Conservation (phyloP, 92 coral and sea anemone genomes). For the Actinostola sp. region DNA sequence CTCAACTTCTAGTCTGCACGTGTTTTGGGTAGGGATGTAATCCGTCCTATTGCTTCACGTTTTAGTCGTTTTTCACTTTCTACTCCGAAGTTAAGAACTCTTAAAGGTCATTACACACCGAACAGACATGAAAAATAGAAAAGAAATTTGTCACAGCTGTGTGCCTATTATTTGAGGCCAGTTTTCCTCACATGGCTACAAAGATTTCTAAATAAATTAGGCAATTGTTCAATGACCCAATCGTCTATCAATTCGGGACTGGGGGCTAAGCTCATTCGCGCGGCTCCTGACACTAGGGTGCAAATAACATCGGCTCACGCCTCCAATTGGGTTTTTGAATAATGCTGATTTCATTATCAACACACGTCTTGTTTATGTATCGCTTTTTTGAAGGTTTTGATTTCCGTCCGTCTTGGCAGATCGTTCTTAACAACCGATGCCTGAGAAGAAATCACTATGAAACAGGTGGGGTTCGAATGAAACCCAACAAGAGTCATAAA, state of each 20-base stretch:
- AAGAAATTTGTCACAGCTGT: conserved; percentile 88
- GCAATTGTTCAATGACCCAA: conserved; percentile 76
- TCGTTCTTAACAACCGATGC: conserved; percentile 52
- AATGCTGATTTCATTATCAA: conserved; percentile 78
- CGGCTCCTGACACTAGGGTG: conserved; percentile 46
- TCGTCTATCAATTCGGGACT: conserved; percentile 51
- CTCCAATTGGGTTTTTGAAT: conserved; percentile 60
- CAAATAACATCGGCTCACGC: conserved; percentile 58
- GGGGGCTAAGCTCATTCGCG: conserved; percentile 71
- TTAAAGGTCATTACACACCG: conserved; percentile 98
- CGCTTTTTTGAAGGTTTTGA: conserved; percentile 61
- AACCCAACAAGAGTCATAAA: conserved; percentile 82
- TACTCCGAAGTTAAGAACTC: conserved; percentile 84
- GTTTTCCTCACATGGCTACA: conserved; percentile 73
- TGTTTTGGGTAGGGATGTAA: not conserved
- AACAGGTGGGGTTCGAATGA: conserved; percentile 77
- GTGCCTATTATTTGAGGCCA: conserved; percentile 67
- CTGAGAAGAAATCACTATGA: conserved; percentile 69
- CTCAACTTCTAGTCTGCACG: conserved; percentile 4
- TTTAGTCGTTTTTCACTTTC: conserved; percentile 80
- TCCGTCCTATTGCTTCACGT: conserved; percentile 52
- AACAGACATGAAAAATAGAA: conserved; percentile 89
- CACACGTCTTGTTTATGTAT: conserved; percentile 76
- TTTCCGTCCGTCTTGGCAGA: conserved; percentile 73
- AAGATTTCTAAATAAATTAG: conserved; percentile 75